A percentile compares a stretch with the other conserved stretches of the same genome.
Conservation (phyloP, 2,888 invertebrate genomes). For the Helicoverpa assulta region DNA sequence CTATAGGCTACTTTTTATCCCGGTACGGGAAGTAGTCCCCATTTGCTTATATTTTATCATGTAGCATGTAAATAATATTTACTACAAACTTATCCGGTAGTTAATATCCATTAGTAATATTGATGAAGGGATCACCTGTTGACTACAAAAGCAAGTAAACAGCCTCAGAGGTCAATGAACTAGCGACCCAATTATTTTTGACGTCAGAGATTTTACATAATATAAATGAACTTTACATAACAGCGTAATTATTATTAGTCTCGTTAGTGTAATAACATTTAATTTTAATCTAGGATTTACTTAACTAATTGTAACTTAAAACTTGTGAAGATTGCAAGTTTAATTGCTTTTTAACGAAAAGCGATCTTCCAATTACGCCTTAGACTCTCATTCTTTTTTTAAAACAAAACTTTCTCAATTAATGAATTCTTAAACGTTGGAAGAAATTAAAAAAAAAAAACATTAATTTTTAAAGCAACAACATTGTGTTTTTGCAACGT, state of each 20-base stretch:
- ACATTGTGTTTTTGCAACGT: slow-evolving; percentile 20
- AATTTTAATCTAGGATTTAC: too few species aligned
- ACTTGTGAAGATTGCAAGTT: slow-evolving; percentile 24
- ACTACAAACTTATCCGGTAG: too few species aligned
- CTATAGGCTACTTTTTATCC: too few species aligned
- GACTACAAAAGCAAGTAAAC: background rate
- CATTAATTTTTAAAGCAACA: background rate
- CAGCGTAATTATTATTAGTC: background rate
- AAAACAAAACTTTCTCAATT: background rate
- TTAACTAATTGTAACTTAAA: too few species aligned
- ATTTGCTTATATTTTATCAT: too few species aligned
- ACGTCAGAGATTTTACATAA: slow-evolving; percentile 1
- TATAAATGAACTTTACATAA: background rate
- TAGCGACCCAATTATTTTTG: background rate
- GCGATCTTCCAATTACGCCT: slow-evolving; percentile 16
- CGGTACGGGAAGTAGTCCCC: too few species aligned
- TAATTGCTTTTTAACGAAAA: slow-evolving; percentile 27
- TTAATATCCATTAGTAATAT: too few species aligned
- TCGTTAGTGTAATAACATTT: background rate
- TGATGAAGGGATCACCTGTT: too few species aligned
- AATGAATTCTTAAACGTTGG: background rate
- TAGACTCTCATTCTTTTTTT: slow-evolving; percentile 11
- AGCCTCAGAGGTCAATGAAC: background rate
- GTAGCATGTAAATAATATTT: too few species aligned
- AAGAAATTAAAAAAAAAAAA: background rate